Conservation (phyloP, 2,888 invertebrate species). For the Copidosoma aretas region DNA sequence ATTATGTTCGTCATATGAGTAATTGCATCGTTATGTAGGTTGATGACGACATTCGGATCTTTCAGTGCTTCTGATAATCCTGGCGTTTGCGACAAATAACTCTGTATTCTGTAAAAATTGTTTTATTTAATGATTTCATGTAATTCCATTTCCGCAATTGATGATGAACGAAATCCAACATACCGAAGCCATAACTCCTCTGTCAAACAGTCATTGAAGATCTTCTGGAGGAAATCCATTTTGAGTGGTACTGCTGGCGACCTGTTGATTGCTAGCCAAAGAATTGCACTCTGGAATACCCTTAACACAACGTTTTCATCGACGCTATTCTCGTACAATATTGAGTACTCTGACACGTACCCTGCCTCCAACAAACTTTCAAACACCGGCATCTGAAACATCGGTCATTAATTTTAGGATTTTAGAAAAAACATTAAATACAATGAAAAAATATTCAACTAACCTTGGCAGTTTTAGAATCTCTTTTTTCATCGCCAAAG, state of each 20-base stretch:
- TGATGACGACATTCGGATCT: slow-evolving; percentile 68
- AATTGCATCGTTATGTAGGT: slow-evolving; percentile 74
- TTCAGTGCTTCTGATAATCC: slow-evolving; percentile 61
- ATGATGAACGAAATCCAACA: not conserved
- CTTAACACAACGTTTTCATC: slow-evolving; percentile 50
- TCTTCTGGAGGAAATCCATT: slow-evolving; percentile 52
- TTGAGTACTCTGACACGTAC: slow-evolving; percentile 54
- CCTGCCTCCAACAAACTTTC: slow-evolving; percentile 52
- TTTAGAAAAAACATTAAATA: not conserved
- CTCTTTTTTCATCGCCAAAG: slow-evolving; percentile 44
- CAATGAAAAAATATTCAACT: not conserved
- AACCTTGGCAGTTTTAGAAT: slow-evolving; percentile 40
- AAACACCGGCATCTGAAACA: slow-evolving; percentile 38
- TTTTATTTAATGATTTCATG: not conserved
- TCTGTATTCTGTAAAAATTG: slow-evolving; percentile 51
- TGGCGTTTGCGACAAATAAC: slow-evolving; percentile 50
- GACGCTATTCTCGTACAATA: slow-evolving; percentile 48
- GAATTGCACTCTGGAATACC: slow-evolving; percentile 51
- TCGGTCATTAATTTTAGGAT: not conserved
- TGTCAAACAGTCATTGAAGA: slow-evolving; percentile 51
- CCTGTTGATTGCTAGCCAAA: slow-evolving; percentile 56
- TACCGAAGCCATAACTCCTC: slow-evolving; percentile 59
- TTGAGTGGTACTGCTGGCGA: slow-evolving; percentile 53
- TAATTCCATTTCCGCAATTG: too few relatives aligned
- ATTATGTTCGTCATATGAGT: slow-evolving; percentile 69